These are phyloP conservation scores for Triplophysa rosa DNA, from an alignment of 2,113 vertebrate genomes.

Conservation along the genomic window DNA sequence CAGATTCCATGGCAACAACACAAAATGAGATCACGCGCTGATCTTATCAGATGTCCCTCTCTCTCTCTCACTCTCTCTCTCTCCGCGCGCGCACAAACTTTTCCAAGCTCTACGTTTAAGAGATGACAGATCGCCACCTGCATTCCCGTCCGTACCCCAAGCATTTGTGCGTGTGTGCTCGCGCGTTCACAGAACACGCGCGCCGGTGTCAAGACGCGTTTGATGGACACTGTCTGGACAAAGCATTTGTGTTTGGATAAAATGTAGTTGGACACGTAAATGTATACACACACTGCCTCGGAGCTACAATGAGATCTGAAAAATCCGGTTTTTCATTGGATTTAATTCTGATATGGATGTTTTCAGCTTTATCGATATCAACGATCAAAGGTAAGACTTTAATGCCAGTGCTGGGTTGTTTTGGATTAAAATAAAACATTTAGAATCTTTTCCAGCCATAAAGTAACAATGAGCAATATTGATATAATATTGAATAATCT, in stretches of 20 bases:
- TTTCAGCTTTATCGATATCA: constrained; percentile 7
- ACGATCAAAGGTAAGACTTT: constrained; percentile 42
- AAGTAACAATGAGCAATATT: no score
- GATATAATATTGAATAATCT: no score
- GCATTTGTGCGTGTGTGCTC: not conserved
- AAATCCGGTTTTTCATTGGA: constrained; percentile 1
- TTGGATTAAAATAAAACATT: not conserved
- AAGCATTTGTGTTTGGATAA: not conserved
- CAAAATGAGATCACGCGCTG: not conserved
- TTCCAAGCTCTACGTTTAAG: not conserved
- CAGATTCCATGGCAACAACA: not conserved
- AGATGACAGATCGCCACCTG: not conserved
- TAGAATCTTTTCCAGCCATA: no score
- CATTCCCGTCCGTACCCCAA: not conserved
- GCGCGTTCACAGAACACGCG: no score
- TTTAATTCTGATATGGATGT: constrained; percentile 12
- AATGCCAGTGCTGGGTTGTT: not conserved
- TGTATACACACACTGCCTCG: not conserved
- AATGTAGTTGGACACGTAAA: not conserved
- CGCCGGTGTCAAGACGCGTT: not conserved
- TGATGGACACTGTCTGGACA: not conserved
- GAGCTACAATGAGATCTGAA: constrained; percentile 17
- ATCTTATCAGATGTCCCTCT: not conserved
- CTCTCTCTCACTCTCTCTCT: constrained; percentile 10
- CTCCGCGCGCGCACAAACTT: not conserved